Conservation (phyloP, 2,113 vertebrate genomes). For the Typhlomys cinereus region DNA sequence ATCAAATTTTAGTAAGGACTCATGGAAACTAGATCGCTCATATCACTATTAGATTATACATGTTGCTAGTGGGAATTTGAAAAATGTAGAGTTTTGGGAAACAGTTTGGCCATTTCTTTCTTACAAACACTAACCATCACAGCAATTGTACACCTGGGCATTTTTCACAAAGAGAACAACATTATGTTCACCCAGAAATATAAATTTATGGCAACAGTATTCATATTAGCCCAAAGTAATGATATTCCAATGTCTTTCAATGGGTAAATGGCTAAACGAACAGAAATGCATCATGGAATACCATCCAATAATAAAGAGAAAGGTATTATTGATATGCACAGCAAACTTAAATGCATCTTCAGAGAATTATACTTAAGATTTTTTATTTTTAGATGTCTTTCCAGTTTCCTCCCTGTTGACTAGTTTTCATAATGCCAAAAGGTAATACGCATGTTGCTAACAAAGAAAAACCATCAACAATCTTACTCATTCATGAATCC, state of each 20-base stretch:
- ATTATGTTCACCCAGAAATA: not conserved
- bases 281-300: not conserved
- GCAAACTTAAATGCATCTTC: not conserved
- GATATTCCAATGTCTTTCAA: not conserved
- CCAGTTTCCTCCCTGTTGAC: too few relatives aligned
- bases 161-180: slow-evolving; percentile 40
- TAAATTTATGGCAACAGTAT: not conserved
- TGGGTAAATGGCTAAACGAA: not conserved
- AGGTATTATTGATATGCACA: not conserved
- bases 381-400: too few relatives aligned
- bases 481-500: too few relatives aligned
- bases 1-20: slow-evolving; percentile 5
- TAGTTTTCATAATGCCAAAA: too few relatives aligned
- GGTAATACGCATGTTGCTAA: too few relatives aligned
- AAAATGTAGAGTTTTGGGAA: not conserved
- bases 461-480: too few relatives aligned
- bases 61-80: not conserved
- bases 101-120: slow-evolving; percentile 24
- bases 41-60: not conserved
- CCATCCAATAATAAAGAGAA: not conserved
- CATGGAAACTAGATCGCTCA: not conserved
- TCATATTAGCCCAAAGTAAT: not conserved
- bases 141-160: slow-evolving; percentile 21
- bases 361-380: not conserved
- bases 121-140: slow-evolving; percentile 12